These are phyloP conservation scores for Neoascia interrupta DNA, from an alignment of 2,888 invertebrate genomes.

Conservation along the genomic window DNA sequence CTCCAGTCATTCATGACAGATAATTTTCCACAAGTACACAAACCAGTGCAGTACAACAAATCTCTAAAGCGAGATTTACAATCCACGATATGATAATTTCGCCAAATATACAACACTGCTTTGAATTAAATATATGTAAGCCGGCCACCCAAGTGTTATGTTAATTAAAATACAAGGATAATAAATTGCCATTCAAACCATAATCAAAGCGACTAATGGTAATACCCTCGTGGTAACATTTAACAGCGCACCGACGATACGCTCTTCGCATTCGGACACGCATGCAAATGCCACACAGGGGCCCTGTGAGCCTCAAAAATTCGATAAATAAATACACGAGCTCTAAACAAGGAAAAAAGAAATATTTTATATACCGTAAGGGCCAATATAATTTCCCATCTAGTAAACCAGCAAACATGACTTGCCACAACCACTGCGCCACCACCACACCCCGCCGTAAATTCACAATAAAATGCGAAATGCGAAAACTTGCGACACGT, in stretches of 20 bases:
- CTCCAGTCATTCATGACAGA: no score
- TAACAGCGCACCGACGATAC: background rate
- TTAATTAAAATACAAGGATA: constrained; percentile 38
- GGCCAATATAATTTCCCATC: constrained; percentile 42
- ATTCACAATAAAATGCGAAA: constrained; percentile 55
- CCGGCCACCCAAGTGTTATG: constrained; percentile 9
- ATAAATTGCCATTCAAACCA: constrained; percentile 26
- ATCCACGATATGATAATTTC: constrained; percentile 34
- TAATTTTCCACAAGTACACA: no score
- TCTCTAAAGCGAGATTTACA: no score
- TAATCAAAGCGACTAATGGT: constrained; percentile 14
- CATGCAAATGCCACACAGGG: background rate
- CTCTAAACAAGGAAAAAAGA: constrained; percentile 2
- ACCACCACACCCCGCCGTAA: constrained; percentile 26
- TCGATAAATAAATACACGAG: background rate
- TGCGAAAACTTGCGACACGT: constrained; percentile 61
- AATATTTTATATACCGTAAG: constrained; percentile 11
- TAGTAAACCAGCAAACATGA: constrained; percentile 11
- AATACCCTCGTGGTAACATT: background rate
- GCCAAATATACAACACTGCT: background rate
- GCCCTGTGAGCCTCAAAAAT: constrained; percentile 15
- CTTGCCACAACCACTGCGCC: background rate
- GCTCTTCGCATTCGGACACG: background rate
- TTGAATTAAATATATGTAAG: constrained; percentile 13
- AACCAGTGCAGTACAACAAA: no score